Evolutionary conservation across 2,113 vertebrate species (phyloP), one percentile per base, ranked within the genome.

Genomic region (Calyptomena viridis): DNA sequence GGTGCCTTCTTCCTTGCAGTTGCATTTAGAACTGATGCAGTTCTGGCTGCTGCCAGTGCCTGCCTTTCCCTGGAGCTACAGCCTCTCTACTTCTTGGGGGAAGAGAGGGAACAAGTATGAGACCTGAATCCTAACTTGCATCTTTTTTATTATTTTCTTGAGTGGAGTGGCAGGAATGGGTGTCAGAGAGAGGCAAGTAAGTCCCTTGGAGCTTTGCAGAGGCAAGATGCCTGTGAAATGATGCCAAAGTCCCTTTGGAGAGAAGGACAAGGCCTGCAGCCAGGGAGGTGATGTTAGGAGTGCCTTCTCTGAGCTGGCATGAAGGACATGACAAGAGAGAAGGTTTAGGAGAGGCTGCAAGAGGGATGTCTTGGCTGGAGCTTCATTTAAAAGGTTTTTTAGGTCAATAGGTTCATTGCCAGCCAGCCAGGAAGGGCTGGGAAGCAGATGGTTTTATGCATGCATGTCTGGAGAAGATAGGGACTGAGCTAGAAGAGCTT

Each of bases 401-500:
- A 58, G 31, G 42, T 6, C 42, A 46, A 1, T 25, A 83, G 33
- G 20, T 58, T 87, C 73, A 39, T 46, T 46, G n/a, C n/a, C n/a
- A n/a, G n/a, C 24, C 24, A 50, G 4, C 24, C 0, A 0, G 37
- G 49, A 84, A 40, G 35, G 28, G 12, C 30, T 78, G 49, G 22
- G 72, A 37, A 69, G 25, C 19, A 33, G 17, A 35, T 18, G n/a
- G 18, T 11, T 88, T 58, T 49, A 21, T 56, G 24, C 3, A 3
- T 14, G 12, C 1, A 0, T 64, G 44, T 44, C 67, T 67, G 40
- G 52, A 39, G 72, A 56, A 89, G 82, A 33, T 9, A 20, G 39
- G 25, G 27, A 67, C 30, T n/a, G 62, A 75, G 37, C 17, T 75
- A 0, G 28, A 31, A 49, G 30, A 77, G 31, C 33, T 89, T 23